phyloP scores from a whole-genome alignment of 2,113 vertebrate genomes.

The Python bivittatus region DNA sequence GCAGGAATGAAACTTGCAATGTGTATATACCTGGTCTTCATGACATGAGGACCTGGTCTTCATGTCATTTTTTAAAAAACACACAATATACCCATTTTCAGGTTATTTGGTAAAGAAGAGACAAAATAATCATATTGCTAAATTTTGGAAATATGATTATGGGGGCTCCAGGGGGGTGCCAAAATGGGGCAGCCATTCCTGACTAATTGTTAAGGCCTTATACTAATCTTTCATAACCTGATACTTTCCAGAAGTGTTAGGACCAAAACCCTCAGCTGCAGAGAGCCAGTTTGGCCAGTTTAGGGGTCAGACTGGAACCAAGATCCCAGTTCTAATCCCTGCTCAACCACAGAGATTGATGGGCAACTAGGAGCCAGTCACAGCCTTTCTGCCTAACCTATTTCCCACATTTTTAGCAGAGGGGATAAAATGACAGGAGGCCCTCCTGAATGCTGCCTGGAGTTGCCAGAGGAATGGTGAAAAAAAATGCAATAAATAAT shows the following conservation, averaged over 20 bases:
- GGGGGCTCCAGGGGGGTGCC: not conserved
- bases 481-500: not conserved
- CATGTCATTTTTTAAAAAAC: not conserved
- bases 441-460: not conserved
- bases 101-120: not conserved
- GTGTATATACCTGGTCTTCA: too few relatives aligned
- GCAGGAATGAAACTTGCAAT: not conserved
- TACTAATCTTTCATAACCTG: not conserved
- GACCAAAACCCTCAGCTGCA: not conserved
- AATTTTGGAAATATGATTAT: not conserved
- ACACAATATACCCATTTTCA: not conserved
- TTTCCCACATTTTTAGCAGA: not conserved
- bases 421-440: not conserved
- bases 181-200: not conserved
- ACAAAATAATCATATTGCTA: not conserved
- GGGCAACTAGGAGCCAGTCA: not conserved
- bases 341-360: not conserved
- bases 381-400: not conserved
- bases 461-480: not conserved
- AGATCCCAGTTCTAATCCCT: not conserved
- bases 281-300: not conserved
- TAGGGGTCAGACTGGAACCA: not conserved
- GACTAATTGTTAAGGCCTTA: not conserved
- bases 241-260: not conserved
- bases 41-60: too few relatives aligned